Evolutionary conservation across 2,888 invertebrate genomes (phyloP).

Genomic region (Lathronympha strigana): DNA sequence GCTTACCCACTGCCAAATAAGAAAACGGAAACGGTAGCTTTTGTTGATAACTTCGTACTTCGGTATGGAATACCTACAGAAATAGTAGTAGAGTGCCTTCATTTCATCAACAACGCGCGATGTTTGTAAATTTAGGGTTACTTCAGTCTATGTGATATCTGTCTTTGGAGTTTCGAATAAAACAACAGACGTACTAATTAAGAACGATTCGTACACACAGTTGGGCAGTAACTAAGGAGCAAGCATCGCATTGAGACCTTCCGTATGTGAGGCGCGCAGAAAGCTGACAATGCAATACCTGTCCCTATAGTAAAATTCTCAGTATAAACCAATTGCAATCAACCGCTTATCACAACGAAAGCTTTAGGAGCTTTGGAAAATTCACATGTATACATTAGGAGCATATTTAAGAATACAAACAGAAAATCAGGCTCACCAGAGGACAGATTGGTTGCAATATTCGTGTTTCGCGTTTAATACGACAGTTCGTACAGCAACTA

Average conservation of each 20-base stretch:
- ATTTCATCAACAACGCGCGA: constrained; percentile 25
- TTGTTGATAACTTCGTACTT: not conserved
- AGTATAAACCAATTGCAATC: constrained; percentile 1
- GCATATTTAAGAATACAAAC: constrained; percentile 7
- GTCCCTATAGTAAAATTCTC: not conserved
- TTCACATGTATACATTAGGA: not conserved
- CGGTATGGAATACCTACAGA: not conserved
- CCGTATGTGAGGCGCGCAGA: no score
- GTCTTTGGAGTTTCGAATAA: no score
- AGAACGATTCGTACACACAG: no score
- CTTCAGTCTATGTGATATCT: not conserved
- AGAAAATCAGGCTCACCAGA: not conserved
- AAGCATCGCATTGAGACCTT: no score
- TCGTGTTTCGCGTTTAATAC: not conserved
- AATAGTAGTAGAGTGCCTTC: constrained; percentile 32
- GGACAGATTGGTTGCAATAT: not conserved
- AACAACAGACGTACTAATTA: no score
- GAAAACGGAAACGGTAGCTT: not conserved
- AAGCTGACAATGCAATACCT: no score
- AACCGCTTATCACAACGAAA: constrained; percentile 15
- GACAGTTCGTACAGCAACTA: not conserved
- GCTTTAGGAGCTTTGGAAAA: constrained; percentile 4
- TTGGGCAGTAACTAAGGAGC: no score
- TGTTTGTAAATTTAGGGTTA: no score
- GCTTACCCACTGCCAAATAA: not conserved